These are phyloP conservation scores for Drosophila kepulauana DNA, from an alignment of 1,140 invertebrate species.

Conservation along the genomic window DNA sequence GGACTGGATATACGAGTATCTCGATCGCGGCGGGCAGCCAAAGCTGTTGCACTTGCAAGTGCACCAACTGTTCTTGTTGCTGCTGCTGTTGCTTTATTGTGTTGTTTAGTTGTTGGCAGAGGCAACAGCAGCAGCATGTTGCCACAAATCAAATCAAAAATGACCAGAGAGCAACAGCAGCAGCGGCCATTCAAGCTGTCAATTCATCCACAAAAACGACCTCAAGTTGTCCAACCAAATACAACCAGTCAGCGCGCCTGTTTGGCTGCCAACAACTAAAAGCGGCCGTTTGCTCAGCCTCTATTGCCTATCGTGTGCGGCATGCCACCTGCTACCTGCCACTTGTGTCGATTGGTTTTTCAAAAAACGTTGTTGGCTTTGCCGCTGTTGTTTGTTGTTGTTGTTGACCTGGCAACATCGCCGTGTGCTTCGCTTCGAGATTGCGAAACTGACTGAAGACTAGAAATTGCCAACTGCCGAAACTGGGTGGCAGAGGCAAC, in stretches of 20 bases:
- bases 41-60: neutral
- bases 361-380: constrained; percentile 23
- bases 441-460: constrained; percentile 4
- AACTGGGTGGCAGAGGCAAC: constrained; percentile 9
- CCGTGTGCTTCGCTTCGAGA: neutral
- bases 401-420: constrained; percentile 16
- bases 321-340: constrained; percentile 15
- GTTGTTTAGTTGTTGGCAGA: neutral
- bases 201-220: constrained; percentile 34
- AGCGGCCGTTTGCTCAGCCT: neutral
- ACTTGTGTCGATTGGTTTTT: constrained; percentile 41
- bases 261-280: constrained; percentile 1
- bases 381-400: neutral
- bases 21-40: constrained; percentile 24
- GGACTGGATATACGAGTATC: constrained; percentile 22
- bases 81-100: neutral
- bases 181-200: constrained; percentile 7
- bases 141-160: constrained; percentile 26
- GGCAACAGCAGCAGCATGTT: no score
- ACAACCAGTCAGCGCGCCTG: neutral
- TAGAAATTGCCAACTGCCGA: constrained; percentile 9
- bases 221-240: constrained; percentile 10
- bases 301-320: neutral
- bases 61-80: neutral
- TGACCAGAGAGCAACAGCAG: constrained; percentile 1